Evolutionary conservation across 2,797 vertebrate genomes (phyloP).

Genomic region (Odontamblyopus lacepedii): DNA sequence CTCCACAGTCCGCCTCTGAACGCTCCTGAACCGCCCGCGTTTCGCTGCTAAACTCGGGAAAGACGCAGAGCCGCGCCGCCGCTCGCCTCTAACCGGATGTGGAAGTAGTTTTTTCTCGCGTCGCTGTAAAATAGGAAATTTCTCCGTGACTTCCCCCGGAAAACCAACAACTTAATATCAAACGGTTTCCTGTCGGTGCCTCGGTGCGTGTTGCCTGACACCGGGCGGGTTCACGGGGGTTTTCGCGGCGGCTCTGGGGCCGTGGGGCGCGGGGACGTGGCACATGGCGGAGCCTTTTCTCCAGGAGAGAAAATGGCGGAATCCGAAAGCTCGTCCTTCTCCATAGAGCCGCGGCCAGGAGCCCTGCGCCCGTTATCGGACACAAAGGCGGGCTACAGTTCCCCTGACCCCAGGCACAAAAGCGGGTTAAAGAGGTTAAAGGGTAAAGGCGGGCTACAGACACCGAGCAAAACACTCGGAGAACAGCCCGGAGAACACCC

Average conservation of each 20-base stretch:
- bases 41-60: background rate
- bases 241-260: background rate
- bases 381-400: background rate
- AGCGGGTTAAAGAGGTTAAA: too few relatives aligned
- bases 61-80: conserved; percentile 25
- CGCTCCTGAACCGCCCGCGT: too few relatives aligned
- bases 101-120: conserved; percentile 81
- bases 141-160: conserved; percentile 80
- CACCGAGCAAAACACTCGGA: too few relatives aligned
- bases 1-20: background rate
- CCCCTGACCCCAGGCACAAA: too few relatives aligned
- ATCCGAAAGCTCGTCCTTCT: conserved; percentile 44
- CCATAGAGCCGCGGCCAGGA: background rate
- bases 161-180: conserved; percentile 78
- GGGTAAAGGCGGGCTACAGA: too few relatives aligned
- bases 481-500: too few relatives aligned
- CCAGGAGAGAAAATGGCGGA: conserved; percentile 67
- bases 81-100: conserved; percentile 73
- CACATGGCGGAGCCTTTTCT: conserved; percentile 66
- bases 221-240: background rate
- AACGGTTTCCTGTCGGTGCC: conserved; percentile 74
- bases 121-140: conserved; percentile 76
- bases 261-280: conserved; percentile 26
- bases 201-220: conserved; percentile 20
- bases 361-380: conserved; percentile 47